Conservation (phyloP, 2,797 vertebrate genomes). For the Glyptemys insculpta region DNA sequence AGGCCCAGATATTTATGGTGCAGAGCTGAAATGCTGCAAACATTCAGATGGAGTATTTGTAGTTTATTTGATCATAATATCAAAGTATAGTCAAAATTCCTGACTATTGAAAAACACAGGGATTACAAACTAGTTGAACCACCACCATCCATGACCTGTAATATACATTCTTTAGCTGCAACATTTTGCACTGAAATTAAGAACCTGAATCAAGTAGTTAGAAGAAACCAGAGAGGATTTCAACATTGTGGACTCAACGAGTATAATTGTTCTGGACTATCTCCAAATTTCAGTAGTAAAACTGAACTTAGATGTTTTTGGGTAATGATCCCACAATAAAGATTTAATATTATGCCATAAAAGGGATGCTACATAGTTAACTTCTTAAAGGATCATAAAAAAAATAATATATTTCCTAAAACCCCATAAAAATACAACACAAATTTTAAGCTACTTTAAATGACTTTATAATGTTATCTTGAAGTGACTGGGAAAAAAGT, state of each 20-base stretch:
- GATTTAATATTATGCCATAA: conserved; percentile 27
- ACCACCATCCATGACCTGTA: background rate
- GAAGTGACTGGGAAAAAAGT: background rate
- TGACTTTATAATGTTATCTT: conserved; percentile 18
- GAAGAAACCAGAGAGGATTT: background rate
- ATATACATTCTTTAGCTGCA: background rate
- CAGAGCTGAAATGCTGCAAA: background rate
- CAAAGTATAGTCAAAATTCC: background rate
- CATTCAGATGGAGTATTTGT: background rate
- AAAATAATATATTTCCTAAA: conserved; percentile 43
- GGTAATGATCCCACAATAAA: conserved; percentile 55
- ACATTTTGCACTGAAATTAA: background rate
- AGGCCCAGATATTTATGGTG: background rate
- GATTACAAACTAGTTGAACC: background rate
- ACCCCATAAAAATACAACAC: conserved; percentile 36
- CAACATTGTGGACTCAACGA: background rate
- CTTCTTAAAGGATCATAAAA: conserved; percentile 64
- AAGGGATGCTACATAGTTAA: conserved; percentile 40
- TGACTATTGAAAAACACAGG: background rate
- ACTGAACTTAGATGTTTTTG: conserved; percentile 31
- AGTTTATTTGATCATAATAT: background rate
- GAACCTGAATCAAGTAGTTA: background rate
- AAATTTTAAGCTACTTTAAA: conserved; percentile 36
- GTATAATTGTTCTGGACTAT: conserved; percentile 33
- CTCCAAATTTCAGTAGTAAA: conserved; percentile 46